Conservation (phyloP, 2,113 vertebrate species). For the Vanacampus margaritifer region DNA sequence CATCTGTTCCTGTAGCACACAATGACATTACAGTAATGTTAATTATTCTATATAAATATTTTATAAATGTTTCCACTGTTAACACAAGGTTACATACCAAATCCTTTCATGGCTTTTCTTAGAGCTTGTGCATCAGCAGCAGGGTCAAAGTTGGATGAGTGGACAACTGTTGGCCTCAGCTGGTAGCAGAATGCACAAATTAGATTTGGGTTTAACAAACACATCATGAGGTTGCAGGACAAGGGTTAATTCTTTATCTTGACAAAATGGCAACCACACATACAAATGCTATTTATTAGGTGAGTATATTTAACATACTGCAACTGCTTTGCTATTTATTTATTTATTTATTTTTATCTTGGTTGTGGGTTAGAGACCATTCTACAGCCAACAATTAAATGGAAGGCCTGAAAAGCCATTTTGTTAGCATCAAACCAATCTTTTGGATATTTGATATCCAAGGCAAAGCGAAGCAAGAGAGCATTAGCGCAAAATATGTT, state of each 20-base stretch:
- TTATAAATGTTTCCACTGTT: not conserved
- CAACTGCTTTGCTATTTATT: not conserved
- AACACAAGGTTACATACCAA: constrained; percentile 72
- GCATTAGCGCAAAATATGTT: not conserved
- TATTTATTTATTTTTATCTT: not conserved
- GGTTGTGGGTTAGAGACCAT: constrained; percentile 34
- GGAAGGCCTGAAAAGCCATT: constrained; percentile 30
- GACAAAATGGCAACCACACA: not conserved
- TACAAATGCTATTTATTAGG: not conserved
- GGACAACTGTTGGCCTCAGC: constrained; percentile 81
- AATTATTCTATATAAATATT: not conserved
- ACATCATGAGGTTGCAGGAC: not conserved
- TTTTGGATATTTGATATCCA: constrained; percentile 36
- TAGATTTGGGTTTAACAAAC: not conserved
- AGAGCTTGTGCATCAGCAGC: constrained; percentile 85
- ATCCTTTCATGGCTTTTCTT: constrained; percentile 96
- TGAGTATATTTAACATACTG: constrained; percentile 2
- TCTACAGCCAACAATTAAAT: constrained; percentile 30
- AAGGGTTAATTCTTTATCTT: not conserved
- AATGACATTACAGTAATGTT: not conserved
- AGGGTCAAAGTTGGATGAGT: constrained; percentile 72
- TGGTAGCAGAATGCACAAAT: constrained; percentile 39
- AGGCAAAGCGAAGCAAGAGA: constrained; percentile 6
- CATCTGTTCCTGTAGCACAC: constrained; percentile 81
- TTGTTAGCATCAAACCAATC: constrained; percentile 32